phyloP scores from a whole-genome alignment of 2,888 invertebrate genomes.

The Cenopis cana region DNA sequence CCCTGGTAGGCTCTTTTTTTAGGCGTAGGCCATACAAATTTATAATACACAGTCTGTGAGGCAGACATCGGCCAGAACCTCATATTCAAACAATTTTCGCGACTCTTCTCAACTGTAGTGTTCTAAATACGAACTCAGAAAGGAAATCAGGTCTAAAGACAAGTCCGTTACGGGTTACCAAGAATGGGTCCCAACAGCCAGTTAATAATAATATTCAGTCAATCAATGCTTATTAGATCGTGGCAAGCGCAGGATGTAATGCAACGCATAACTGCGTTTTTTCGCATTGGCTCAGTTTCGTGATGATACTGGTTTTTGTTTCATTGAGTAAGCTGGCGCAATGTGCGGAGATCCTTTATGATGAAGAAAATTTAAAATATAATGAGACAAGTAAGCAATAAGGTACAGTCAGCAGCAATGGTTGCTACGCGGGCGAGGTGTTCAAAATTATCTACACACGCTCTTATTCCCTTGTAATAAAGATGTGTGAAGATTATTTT shows the following conservation, averaged over 20 bases:
- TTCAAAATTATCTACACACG: no score
- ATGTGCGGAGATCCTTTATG: conserved; percentile 26
- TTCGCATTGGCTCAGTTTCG: conserved; percentile 46
- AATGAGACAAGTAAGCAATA: not conserved
- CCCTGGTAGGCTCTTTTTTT: no score
- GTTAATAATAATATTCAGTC: conserved; percentile 51
- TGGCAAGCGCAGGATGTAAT: conserved; percentile 60
- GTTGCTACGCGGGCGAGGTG: no score
- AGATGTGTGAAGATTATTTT: no score
- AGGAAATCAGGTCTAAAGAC: not conserved
- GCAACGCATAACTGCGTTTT: conserved; percentile 52
- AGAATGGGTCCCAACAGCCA: conserved; percentile 43
- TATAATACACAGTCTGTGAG: no score
- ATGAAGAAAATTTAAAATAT: conserved; percentile 3
- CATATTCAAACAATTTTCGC: not conserved
- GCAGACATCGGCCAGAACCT: no score
- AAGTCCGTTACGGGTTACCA: conserved; percentile 16
- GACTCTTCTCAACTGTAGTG: not conserved
- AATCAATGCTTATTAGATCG: conserved; percentile 68
- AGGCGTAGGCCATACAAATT: no score
- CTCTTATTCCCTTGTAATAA: no score
- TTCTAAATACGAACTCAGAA: not conserved
- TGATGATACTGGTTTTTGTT: conserved; percentile 45
- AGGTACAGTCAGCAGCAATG: no score
- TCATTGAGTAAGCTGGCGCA: conserved; percentile 39